Conservation (phyloP, 2,888 invertebrate species). For the Melanotus villosus region DNA sequence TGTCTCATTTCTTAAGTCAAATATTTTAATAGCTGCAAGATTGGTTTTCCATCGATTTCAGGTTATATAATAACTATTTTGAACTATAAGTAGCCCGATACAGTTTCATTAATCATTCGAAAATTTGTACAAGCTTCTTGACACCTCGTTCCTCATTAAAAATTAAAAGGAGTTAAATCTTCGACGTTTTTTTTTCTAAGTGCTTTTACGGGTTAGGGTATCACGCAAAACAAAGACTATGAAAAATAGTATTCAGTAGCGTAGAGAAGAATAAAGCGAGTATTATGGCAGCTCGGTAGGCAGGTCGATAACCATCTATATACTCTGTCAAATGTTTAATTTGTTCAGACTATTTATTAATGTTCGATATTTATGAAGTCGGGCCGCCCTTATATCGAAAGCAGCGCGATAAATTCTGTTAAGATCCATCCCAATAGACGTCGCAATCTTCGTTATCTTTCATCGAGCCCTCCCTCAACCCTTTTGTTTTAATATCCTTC, state of each 20-base stretch:
- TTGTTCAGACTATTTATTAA: slow-evolving; percentile 65
- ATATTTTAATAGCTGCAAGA: slow-evolving; percentile 9
- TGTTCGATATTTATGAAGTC: slow-evolving; percentile 61
- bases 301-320: slow-evolving; percentile 62
- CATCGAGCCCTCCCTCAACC: slow-evolving; percentile 39
- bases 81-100: slow-evolving; percentile 25
- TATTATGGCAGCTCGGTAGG: slow-evolving; percentile 60
- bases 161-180: slow-evolving; percentile 20
- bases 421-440: slow-evolving; percentile 53
- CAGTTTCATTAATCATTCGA: slow-evolving; percentile 32
- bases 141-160: slow-evolving; percentile 35
- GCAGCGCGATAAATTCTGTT: slow-evolving; percentile 57
- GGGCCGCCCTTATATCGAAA: slow-evolving; percentile 58
- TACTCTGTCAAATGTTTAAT: slow-evolving; percentile 65
- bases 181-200: neutral
- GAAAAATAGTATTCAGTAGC: slow-evolving; percentile 47
- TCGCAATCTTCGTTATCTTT: slow-evolving; percentile 50
- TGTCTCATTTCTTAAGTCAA: neutral
- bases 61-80: slow-evolving; percentile 1
- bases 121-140: slow-evolving; percentile 24
- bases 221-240: slow-evolving; percentile 23
- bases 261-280: slow-evolving; percentile 54
- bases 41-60: neutral
- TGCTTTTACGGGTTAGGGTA: slow-evolving; percentile 26
- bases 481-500: slow-evolving; percentile 15